Percentiles rank a stretch among this genome's conserved stretches.
Conservation (phyloP, 1,140 invertebrate species). For the Micrasema minimum region DNA sequence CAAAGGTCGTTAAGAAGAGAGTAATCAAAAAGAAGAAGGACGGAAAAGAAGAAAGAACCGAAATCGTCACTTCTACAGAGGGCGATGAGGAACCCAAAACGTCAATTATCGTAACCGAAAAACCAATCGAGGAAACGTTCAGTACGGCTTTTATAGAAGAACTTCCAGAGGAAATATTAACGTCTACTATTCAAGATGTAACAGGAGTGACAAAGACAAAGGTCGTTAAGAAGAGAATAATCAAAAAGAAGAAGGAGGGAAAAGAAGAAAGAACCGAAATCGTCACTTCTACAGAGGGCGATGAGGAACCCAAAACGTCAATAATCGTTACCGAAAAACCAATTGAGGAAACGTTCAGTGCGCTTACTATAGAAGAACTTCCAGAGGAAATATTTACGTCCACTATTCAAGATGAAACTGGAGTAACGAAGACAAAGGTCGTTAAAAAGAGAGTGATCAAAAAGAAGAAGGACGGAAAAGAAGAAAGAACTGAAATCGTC, state of each 20-base stretch:
- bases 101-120: conserved; percentile 46
- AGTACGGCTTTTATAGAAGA: not conserved
- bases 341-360: too few species aligned
- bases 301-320: too few species aligned
- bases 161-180: conserved; percentile 5
- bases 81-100: conserved; percentile 47
- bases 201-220: too few species aligned
- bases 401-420: not conserved
- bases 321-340: too few species aligned
- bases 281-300: too few species aligned
- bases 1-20: conserved; percentile 18
- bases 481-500: conserved; percentile 59
- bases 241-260: too few species aligned
- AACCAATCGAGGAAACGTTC: not conserved
- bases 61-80: conserved; percentile 52
- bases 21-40: conserved; percentile 19
- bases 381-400: conserved; percentile 21
- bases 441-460: conserved; percentile 55
- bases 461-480: conserved; percentile 57
- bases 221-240: too few species aligned
- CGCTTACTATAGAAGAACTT: conserved; percentile 2
- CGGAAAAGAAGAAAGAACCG: not conserved
- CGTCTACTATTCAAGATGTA: too few species aligned
- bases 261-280: too few species aligned
- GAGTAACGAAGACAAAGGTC: conserved; percentile 7